Conservation (phyloP, 2,113 vertebrate species). For the Uropsilus gracilis region DNA sequence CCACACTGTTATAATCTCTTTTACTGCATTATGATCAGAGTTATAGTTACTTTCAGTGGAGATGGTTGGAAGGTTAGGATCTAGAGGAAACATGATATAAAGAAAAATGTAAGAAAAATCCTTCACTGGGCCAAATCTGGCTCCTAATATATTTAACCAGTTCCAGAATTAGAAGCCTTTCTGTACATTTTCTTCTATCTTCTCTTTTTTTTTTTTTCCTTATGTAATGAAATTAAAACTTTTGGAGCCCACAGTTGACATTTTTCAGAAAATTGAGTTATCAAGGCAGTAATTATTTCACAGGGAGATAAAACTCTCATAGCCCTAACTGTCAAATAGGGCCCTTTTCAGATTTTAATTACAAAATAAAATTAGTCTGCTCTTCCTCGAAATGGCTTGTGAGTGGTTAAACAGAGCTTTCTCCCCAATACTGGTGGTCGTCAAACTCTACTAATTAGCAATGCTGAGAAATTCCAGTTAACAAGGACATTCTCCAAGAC, state of each 20-base stretch:
- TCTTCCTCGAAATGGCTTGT: slow-evolving; percentile 90
- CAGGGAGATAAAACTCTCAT: slow-evolving; percentile 91
- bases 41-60: not conserved
- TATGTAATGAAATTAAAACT: slow-evolving; percentile 89
- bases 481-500: slow-evolving; percentile 95
- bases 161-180: slow-evolving; percentile 57
- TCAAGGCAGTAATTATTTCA: slow-evolving; percentile 92
- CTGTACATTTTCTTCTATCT: slow-evolving; percentile 72
- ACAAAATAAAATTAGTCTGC: slow-evolving; percentile 92
- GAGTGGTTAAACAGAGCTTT: slow-evolving; percentile 93
- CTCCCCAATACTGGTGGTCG: slow-evolving; percentile 91
- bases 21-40: not conserved
- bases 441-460: slow-evolving; percentile 97
- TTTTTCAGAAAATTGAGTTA: slow-evolving; percentile 91
- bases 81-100: not conserved
- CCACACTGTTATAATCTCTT: not conserved
- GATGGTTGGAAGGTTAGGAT: not conserved
- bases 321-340: slow-evolving; percentile 90
- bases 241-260: slow-evolving; percentile 87
- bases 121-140: slow-evolving; percentile 57
- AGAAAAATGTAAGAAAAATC: not conserved
- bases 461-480: slow-evolving; percentile 97
- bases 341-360: slow-evolving; percentile 91
- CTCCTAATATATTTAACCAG: slow-evolving; percentile 48
- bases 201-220: slow-evolving; percentile 62